Percentiles rank a stretch among this genome's conserved stretches.
phyloP scores from a whole-genome alignment of 1,140 invertebrate genomes.

The Anastatus disparis region DNA sequence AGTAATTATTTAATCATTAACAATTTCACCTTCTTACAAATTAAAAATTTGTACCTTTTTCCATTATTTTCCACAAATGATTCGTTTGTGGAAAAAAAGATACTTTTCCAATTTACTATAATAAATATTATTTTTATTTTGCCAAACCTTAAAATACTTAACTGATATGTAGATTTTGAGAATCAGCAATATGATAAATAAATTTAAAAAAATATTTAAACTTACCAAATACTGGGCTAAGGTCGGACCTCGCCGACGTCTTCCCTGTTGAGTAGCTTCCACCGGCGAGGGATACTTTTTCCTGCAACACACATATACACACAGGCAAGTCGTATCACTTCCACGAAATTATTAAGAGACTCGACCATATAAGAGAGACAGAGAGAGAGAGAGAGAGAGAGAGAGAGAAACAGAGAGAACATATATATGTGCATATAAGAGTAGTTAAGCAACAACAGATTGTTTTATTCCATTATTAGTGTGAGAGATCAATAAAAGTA shows the following conservation, averaged over 20 bases:
- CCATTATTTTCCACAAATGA: not conserved
- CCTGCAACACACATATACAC: slow-evolving; percentile 70
- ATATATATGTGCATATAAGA: too few species aligned
- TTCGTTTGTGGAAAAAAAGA: too few species aligned
- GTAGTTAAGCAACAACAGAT: not conserved
- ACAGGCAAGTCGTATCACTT: slow-evolving; percentile 31
- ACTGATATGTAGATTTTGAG: too few species aligned
- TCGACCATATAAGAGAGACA: not conserved
- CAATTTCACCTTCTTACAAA: too few species aligned
- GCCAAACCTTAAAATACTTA: not conserved
- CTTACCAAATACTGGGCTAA: slow-evolving; percentile 88
- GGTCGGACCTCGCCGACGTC: slow-evolving; percentile 80
- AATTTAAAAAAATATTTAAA: slow-evolving; percentile 48
- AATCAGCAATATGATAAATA: too few species aligned
- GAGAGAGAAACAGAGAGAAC: not conserved
- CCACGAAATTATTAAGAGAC: slow-evolving; percentile 5
- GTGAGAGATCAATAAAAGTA: too few species aligned
- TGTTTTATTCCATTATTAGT: not conserved
- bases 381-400: not conserved
- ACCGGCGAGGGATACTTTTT: slow-evolving; percentile 76
- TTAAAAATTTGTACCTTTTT: too few species aligned
- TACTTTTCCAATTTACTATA: not conserved
- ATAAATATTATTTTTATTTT: not conserved
- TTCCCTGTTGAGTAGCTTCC: slow-evolving; percentile 77
- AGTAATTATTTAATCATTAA: too few species aligned